Conservation (phyloP, 2,888 invertebrate species). For the Calliphora vomitoria region DNA sequence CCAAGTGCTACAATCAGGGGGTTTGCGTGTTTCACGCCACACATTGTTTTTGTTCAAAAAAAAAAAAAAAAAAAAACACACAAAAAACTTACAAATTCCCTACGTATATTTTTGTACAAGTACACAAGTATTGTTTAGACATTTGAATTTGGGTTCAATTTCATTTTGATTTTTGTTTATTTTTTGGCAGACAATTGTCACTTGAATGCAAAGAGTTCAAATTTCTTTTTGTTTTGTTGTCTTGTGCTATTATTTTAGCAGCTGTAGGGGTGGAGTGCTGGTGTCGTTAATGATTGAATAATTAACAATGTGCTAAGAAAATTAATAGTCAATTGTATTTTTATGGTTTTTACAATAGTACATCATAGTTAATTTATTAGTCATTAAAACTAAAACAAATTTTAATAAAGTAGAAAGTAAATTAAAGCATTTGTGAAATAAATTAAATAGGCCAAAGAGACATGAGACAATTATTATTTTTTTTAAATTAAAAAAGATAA, state of each 20-base stretch:
- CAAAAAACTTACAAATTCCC: background rate
- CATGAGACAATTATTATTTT: too few species aligned
- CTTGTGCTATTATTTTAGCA: background rate
- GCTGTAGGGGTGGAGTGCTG: background rate
- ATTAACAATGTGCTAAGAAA: constrained; percentile 6
- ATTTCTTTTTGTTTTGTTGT: constrained; percentile 31
- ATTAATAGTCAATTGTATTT: constrained; percentile 15
- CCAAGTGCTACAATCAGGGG: constrained; percentile 64
- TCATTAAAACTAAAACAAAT: background rate
- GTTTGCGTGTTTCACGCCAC: constrained; percentile 80
- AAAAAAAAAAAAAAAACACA: background rate
- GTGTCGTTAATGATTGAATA: background rate
- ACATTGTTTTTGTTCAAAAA: constrained; percentile 19
- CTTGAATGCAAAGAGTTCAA: constrained; percentile 63
- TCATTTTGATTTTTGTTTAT: constrained; percentile 22
- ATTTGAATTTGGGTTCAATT: constrained; percentile 32
- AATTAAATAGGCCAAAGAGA: background rate
- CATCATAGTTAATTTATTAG: background rate
- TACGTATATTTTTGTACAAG: too few species aligned
- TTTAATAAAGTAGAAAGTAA: background rate
- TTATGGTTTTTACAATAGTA: background rate
- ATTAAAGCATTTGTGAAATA: background rate
- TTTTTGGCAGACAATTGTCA: constrained; percentile 77
- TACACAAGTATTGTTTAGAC: constrained; percentile 28
- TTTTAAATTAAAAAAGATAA: too few species aligned